Evolutionary conservation across 35 echinoderm and acorn worm species (phyloP).

Genomic region (Stichopus chloronotus): DNA sequence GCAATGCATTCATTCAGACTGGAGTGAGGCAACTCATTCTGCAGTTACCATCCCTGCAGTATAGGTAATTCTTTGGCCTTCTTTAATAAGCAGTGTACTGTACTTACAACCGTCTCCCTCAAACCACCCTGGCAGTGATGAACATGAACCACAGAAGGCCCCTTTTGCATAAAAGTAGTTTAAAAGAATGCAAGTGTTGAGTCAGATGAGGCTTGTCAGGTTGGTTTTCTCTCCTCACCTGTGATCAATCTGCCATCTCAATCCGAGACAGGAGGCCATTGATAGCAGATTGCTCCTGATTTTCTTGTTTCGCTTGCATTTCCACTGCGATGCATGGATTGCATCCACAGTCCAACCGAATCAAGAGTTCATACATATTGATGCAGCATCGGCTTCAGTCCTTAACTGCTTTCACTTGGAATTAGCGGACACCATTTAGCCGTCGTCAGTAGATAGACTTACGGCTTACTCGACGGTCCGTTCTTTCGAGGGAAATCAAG

Average conservation of each 20-base stretch:
- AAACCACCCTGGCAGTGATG: too few species aligned
- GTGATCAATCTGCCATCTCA: neutral
- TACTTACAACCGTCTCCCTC: too few species aligned
- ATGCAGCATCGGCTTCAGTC: too few species aligned
- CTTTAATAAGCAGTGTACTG: too few species aligned
- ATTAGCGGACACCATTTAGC: neutral
- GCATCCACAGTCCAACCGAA: neutral
- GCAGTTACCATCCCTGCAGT: too few species aligned
- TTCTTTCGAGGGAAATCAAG: constrained; percentile 16
- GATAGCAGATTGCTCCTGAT: neutral
- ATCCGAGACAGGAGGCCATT: neutral
- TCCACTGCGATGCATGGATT: neutral
- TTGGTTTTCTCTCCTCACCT: neutral
- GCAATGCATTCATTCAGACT: too few species aligned
- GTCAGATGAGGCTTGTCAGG: neutral
- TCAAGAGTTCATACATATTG: neutral
- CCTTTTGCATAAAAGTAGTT: neutral
- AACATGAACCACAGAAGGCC: neutral
- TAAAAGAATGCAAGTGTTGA: neutral
- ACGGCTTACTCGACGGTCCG: neutral
- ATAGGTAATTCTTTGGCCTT: too few species aligned
- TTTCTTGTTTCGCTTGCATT: neutral
- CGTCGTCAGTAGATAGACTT: neutral
- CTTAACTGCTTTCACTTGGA: neutral
- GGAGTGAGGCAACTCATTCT: too few species aligned